Conservation (phyloP, 1,140 invertebrate species). For the Solenopsis fugax region DNA sequence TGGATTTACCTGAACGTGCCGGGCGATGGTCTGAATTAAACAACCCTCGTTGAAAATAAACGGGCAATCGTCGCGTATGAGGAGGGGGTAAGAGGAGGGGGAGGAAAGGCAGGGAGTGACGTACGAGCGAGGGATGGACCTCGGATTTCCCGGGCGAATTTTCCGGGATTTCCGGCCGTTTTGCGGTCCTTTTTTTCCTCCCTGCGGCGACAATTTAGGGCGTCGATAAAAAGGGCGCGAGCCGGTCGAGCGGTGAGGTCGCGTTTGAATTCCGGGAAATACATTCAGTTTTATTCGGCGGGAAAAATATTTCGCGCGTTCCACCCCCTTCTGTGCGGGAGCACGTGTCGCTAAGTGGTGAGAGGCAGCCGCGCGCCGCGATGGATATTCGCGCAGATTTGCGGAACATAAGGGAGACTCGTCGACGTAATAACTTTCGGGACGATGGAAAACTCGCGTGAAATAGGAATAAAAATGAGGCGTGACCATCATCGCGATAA, state of each 20-base stretch:
- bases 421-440: constrained; percentile 46
- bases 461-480: constrained; percentile 40
- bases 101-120: not conserved
- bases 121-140: constrained; percentile 6
- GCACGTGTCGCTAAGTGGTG: constrained; percentile 38
- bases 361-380: not conserved
- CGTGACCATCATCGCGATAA: constrained; percentile 18
- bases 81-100: not conserved
- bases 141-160: constrained; percentile 52
- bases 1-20: constrained; percentile 52
- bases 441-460: not conserved
- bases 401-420: constrained; percentile 40
- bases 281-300: constrained; percentile 33
- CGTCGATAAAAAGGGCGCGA: constrained; percentile 34
- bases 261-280: constrained; percentile 44
- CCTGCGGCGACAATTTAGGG: constrained; percentile 45
- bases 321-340: not conserved
- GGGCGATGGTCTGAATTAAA: constrained; percentile 57
- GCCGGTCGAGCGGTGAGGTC: not conserved
- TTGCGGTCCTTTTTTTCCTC: constrained; percentile 14
- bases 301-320: constrained; percentile 38
- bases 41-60: constrained; percentile 61
- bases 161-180: constrained; percentile 42
- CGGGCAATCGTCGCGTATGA: constrained; percentile 59
- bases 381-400: constrained; percentile 33